A percentile compares a stretch with the other conserved stretches of the same genome.
These are phyloP conservation scores for Riparia riparia DNA, from an alignment of 2,113 vertebrate species.

Conservation along the genomic window DNA sequence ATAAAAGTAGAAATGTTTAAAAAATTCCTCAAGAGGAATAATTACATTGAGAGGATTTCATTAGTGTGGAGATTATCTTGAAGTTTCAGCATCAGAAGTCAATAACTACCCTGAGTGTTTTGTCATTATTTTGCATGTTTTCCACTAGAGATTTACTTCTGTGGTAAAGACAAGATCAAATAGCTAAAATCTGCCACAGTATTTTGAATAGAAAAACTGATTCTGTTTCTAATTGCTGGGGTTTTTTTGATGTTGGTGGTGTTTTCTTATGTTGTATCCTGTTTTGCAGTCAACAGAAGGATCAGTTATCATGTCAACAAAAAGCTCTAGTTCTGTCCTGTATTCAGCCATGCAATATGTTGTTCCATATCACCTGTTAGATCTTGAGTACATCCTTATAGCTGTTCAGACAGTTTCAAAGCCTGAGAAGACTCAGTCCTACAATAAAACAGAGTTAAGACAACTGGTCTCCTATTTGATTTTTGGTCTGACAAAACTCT, in stretches of 20 bases:
- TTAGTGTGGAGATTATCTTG: constrained; percentile 20
- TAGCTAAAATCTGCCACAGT: neutral
- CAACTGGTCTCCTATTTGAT: neutral
- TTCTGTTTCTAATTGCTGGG: neutral
- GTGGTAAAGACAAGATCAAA: neutral
- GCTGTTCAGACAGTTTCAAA: neutral
- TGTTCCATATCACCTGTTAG: neutral
- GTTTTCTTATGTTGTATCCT: neutral
- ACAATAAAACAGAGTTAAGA: neutral
- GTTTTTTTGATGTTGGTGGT: neutral
- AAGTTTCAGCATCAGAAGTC: constrained; percentile 14
- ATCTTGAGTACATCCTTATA: neutral
- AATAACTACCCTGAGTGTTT: constrained; percentile 5
- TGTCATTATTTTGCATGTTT: constrained; percentile 26
- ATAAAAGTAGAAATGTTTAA: constrained; percentile 40
- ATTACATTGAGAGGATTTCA: constrained; percentile 42
- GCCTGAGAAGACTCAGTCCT: neutral
- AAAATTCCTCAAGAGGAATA: constrained; percentile 34
- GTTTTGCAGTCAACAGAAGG: neutral
- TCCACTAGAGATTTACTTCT: neutral
- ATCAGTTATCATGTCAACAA: neutral
- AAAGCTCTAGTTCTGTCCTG: neutral
- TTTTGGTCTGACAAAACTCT: neutral
- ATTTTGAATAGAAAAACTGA: neutral
- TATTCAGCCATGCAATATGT: neutral